A percentile compares a stretch with the other conserved stretches of the same genome.
phyloP scores from a whole-genome alignment of 2,113 vertebrate genomes.

The Sarotherodon lohbergeri region DNA sequence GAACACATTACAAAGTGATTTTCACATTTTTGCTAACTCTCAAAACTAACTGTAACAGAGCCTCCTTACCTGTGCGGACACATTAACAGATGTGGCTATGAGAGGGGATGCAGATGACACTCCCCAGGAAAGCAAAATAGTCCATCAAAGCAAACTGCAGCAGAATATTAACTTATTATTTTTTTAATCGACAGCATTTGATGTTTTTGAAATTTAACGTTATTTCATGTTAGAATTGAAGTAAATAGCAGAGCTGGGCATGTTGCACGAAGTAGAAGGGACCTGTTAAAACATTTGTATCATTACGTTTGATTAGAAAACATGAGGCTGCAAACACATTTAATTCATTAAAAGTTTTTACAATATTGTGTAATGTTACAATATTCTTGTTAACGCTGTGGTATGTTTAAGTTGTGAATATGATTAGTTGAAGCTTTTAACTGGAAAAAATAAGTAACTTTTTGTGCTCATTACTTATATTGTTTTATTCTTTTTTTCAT shows the following conservation, averaged over 20 bases:
- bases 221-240: neutral
- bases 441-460: neutral
- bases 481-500: neutral
- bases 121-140: neutral
- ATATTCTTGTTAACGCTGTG: neutral
- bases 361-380: neutral
- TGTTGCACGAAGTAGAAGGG: neutral
- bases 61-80: neutral
- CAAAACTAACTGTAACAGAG: neutral
- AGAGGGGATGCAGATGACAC: neutral
- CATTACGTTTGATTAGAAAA: neutral
- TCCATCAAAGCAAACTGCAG: neutral
- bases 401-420: neutral
- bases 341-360: neutral
- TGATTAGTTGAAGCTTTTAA: neutral
- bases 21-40: neutral
- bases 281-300: neutral
- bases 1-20: neutral
- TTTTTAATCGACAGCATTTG: neutral
- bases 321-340: neutral
- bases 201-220: neutral
- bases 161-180: neutral
- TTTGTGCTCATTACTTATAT: neutral
- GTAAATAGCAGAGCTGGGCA: neutral
- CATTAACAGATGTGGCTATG: neutral